Percentiles rank a stretch among this genome's conserved stretches.
Conservation (phyloP, 1,140 invertebrate species). For the Polyergus mexicanus region DNA sequence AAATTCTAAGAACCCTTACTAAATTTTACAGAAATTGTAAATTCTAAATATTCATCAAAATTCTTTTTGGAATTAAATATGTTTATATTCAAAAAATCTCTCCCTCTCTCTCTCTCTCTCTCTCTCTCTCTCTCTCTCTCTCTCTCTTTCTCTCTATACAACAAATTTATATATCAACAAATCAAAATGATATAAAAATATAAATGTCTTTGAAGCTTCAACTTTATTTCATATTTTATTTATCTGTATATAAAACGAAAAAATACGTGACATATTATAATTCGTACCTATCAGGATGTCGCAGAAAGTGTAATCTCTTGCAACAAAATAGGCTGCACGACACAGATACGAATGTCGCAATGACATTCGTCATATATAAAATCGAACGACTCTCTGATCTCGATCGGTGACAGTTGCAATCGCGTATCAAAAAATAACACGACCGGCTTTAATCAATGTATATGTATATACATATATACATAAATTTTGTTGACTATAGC, state of each 20-base stretch:
- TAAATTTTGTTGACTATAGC: slow-evolving; percentile 22
- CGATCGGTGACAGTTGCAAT: slow-evolving; percentile 53
- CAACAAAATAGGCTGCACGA: slow-evolving; percentile 54
- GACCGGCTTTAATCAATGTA: slow-evolving; percentile 34
- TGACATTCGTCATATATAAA: slow-evolving; percentile 47
- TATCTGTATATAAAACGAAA: neutral
- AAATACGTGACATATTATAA: slow-evolving; percentile 50
- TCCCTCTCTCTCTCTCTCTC: neutral
- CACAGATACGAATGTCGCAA: slow-evolving; percentile 53
- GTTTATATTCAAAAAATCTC: slow-evolving; percentile 3
- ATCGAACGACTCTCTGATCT: slow-evolving; percentile 53
- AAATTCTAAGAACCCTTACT: neutral
- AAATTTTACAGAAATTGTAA: neutral
- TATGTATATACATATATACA: neutral
- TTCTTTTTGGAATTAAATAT: neutral
- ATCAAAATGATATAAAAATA: neutral
- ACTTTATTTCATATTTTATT: neutral
- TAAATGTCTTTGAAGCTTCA: slow-evolving; percentile 7
- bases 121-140: too few relatives aligned
- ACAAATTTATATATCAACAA: neutral
- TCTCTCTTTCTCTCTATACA: neutral
- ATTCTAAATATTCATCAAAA: neutral
- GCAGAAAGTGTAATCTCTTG: slow-evolving; percentile 45
- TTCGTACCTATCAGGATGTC: slow-evolving; percentile 35
- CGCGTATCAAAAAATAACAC: slow-evolving; percentile 56